phyloP scores from a whole-genome alignment of 2,797 vertebrate species.

The Acipenser oxyrinchus region DNA sequence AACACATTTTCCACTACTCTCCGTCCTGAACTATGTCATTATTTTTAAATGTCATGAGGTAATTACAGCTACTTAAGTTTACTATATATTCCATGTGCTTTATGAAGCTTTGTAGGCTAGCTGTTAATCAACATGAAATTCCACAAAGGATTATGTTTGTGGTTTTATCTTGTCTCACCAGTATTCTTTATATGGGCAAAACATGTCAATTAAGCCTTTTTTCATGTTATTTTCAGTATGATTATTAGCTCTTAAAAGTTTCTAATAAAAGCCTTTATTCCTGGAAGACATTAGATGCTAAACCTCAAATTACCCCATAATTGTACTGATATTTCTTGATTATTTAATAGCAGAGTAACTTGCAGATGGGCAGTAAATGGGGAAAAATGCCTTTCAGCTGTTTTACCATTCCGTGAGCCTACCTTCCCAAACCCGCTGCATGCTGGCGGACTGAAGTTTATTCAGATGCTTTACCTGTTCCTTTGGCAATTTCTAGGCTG shows the following conservation, averaged over 20 bases:
- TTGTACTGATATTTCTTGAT: slow-evolving; percentile 49
- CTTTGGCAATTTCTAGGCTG: slow-evolving; percentile 11
- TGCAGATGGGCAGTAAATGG: slow-evolving; percentile 48
- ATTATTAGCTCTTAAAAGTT: slow-evolving; percentile 36
- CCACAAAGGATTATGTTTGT: too few species aligned
- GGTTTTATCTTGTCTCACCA: too few species aligned
- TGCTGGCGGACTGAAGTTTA: slow-evolving; percentile 5
- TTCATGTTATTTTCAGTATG: slow-evolving; percentile 34
- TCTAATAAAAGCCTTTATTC: slow-evolving; percentile 40
- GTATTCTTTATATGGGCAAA: too few species aligned
- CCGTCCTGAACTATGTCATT: too few species aligned
- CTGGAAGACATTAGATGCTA: slow-evolving; percentile 44
- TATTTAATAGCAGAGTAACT: slow-evolving; percentile 40
- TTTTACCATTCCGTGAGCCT: slow-evolving; percentile 22
- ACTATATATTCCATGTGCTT: too few species aligned
- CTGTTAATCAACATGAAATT: too few species aligned
- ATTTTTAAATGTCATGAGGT: too few species aligned
- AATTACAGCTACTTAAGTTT: too few species aligned
- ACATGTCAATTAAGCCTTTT: neutral
- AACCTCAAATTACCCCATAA: slow-evolving; percentile 52
- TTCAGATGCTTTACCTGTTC: slow-evolving; percentile 32
- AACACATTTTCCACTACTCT: slow-evolving; percentile 33
- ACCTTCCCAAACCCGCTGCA: neutral
- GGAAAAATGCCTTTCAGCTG: slow-evolving; percentile 30
- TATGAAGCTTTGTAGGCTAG: too few species aligned